Evolutionary conservation across 2,113 vertebrate genomes (phyloP).

Genomic region (Okapia johnstoni): DNA sequence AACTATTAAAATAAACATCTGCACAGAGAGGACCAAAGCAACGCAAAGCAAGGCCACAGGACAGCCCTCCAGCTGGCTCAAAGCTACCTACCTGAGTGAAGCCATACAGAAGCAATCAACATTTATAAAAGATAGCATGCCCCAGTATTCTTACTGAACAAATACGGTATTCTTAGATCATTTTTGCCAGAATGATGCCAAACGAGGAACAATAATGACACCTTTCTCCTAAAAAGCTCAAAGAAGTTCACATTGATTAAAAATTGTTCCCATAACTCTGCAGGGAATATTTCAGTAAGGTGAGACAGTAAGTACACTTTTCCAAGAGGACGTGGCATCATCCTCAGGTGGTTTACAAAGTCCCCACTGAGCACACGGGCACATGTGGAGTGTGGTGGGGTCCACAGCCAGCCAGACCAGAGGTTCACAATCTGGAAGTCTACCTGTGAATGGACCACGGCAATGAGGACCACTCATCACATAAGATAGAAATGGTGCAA

Average conservation of each 20-base stretch:
- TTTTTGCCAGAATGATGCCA: slow-evolving; percentile 34
- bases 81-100: neutral
- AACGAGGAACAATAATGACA: neutral
- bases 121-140: neutral
- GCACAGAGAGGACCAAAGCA: slow-evolving; percentile 71
- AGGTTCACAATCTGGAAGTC: neutral
- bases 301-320: neutral
- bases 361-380: neutral
- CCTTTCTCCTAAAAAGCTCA: slow-evolving; percentile 15
- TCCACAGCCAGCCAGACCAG: neutral
- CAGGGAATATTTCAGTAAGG: neutral
- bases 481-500: neutral
- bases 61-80: slow-evolving; percentile 7
- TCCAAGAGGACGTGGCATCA: neutral
- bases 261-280: neutral
- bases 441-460: neutral
- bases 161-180: neutral
- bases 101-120: neutral
- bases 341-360: neutral
- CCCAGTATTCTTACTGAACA: neutral
- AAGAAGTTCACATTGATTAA: slow-evolving; percentile 18
- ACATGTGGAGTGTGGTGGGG: neutral
- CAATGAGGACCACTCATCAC: neutral
- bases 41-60: slow-evolving; percentile 55
- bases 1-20: slow-evolving; percentile 79